These are phyloP conservation scores for Mus caroli DNA, from an alignment of 2,797 vertebrate genomes.

Conservation along the genomic window DNA sequence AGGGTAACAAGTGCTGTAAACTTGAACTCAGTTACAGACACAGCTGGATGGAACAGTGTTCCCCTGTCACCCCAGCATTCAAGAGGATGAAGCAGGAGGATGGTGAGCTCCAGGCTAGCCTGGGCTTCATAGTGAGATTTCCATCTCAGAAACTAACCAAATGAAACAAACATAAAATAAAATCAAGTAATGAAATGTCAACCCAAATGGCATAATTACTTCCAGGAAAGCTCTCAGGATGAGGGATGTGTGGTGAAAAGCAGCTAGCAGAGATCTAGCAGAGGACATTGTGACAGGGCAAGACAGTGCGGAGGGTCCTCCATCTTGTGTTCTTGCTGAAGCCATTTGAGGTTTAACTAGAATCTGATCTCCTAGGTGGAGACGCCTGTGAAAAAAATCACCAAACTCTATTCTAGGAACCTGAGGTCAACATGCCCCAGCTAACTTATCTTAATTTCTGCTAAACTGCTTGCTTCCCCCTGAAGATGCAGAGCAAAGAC, in stretches of 20 bases:
- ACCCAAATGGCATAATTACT: neutral
- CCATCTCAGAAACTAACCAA: neutral
- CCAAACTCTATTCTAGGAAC: neutral
- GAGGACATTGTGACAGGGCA: neutral
- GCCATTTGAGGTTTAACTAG: neutral
- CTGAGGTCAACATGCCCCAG: neutral
- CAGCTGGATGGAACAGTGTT: neutral
- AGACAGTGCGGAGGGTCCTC: neutral
- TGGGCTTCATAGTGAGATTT: neutral
- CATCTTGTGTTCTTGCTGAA: neutral
- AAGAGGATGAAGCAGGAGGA: neutral
- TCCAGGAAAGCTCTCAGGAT: neutral
- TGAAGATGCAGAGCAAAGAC: neutral
- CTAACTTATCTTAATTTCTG: neutral
- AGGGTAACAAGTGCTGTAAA: neutral
- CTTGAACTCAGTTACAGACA: neutral
- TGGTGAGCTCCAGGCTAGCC: neutral
- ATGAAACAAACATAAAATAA: neutral
- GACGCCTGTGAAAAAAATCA: neutral
- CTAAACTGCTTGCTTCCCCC: neutral
- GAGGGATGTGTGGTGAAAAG: neutral
- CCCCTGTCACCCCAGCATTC: neutral
- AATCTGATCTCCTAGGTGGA: neutral
- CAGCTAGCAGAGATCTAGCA: neutral
- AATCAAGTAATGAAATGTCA: neutral